These are phyloP conservation scores for Thunnus thynnus DNA, from an alignment of 2,113 vertebrate species.

Conservation along the genomic window DNA sequence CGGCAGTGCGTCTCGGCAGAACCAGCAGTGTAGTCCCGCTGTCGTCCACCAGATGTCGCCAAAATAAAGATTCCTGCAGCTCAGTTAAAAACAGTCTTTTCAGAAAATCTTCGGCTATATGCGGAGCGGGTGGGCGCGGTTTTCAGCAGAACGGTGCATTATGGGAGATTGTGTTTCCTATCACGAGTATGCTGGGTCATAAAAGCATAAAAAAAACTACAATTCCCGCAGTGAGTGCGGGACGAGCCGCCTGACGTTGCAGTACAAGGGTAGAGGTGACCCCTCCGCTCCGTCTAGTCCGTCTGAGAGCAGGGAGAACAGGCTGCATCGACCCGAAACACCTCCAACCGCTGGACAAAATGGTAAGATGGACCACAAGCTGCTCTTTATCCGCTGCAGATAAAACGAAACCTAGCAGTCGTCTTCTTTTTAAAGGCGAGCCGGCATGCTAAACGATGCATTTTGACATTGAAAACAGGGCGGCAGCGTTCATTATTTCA, in stretches of 20 bases:
- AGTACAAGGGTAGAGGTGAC: slow-evolving; percentile 5
- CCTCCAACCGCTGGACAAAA: not conserved
- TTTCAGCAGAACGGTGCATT: not conserved
- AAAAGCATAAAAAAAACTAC: not conserved
- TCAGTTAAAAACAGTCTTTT: too few relatives aligned
- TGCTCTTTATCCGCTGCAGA: too few relatives aligned
- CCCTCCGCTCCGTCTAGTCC: not conserved
- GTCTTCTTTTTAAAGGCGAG: too few relatives aligned
- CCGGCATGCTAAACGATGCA: not conserved
- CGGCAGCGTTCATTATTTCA: not conserved
- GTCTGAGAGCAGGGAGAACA: not conserved
- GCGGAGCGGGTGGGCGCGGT: not conserved
- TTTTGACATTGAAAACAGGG: slow-evolving; percentile 38
- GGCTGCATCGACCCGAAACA: too few relatives aligned
- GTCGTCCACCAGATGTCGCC: too few relatives aligned
- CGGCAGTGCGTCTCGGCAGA: too few relatives aligned
- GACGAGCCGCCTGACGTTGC: not conserved
- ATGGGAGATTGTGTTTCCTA: not conserved
- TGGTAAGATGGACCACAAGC: not conserved
- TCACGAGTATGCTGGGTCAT: not conserved
- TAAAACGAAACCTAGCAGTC: too few relatives aligned
- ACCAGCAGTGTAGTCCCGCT: too few relatives aligned
- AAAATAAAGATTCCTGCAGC: too few relatives aligned
- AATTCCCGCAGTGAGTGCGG: not conserved
- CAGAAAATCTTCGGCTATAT: not conserved